Evolutionary conservation across 2,888 invertebrate species (phyloP).

Genomic region (Drosophila meridionalis): DNA sequence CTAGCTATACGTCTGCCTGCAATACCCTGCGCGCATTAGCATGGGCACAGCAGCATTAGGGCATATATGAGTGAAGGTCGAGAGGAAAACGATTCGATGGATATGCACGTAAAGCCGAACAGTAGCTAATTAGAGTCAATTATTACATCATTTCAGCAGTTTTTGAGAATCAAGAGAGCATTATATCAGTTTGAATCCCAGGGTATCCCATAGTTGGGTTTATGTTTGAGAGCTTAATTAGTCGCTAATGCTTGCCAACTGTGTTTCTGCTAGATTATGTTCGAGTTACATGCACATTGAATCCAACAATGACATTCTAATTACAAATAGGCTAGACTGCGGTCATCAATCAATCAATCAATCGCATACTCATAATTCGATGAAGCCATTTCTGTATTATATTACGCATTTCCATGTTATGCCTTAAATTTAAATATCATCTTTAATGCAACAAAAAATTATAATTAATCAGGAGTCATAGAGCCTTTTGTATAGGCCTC

Average conservation of each 20-base stretch:
- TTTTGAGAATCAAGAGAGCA: background rate
- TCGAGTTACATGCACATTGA: background rate
- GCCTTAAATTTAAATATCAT: background rate
- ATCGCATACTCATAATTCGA: background rate
- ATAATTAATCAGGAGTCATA: background rate
- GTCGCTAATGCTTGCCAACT: background rate
- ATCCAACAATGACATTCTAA: background rate
- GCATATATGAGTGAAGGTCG: background rate
- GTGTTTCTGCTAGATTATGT: background rate
- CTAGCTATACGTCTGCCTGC: background rate
- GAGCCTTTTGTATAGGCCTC: background rate
- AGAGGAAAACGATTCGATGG: too few relatives aligned
- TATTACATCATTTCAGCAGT: background rate
- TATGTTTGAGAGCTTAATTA: background rate
- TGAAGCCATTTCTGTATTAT: background rate
- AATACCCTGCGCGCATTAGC: background rate
- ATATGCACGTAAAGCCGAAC: background rate
- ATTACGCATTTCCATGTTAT: background rate
- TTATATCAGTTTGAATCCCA: too few relatives aligned
- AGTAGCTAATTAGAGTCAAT: background rate
- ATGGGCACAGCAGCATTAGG: background rate
- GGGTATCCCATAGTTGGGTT: background rate
- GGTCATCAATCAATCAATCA: slow-evolving; percentile 8
- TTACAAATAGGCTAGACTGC: background rate
- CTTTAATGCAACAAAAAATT: background rate